These are phyloP conservation scores for Gallinago nigripennis DNA, from an alignment of 2,797 vertebrate species.

Conservation along the genomic window DNA sequence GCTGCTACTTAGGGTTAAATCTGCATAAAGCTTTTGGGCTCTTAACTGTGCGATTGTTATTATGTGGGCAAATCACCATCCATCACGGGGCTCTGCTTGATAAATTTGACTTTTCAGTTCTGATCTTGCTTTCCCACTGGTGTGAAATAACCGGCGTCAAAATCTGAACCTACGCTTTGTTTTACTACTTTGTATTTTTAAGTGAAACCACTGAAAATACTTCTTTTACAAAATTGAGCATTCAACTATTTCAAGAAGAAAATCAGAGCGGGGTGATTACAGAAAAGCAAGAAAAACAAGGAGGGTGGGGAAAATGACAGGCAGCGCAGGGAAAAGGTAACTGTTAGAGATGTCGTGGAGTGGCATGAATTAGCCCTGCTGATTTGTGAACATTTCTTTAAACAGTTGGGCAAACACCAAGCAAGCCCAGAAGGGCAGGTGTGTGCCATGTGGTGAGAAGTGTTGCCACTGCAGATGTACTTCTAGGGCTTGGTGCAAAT, in stretches of 20 bases:
- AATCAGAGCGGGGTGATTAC: not conserved
- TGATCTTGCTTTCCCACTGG: slow-evolving; percentile 23
- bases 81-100: not conserved
- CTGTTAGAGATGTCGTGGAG: not conserved
- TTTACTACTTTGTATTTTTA: not conserved
- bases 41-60: not conserved
- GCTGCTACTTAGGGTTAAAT: not conserved
- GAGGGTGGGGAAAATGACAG: not conserved
- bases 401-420: not conserved
- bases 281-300: not conserved
- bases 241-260: not conserved
- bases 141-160: not conserved
- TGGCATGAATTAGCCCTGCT: not conserved
- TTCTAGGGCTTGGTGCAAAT: not conserved
- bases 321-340: not conserved
- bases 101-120: slow-evolving; percentile 26
- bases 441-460: not conserved
- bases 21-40: not conserved
- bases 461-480: not conserved
- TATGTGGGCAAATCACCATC: not conserved
- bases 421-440: not conserved
- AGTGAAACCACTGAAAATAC: not conserved
- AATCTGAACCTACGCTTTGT: not conserved
- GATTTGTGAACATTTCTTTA: not conserved
- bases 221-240: not conserved